Evolutionary conservation across 2,797 vertebrate species (phyloP).

Genomic region (Chrysocyon brachyurus): DNA sequence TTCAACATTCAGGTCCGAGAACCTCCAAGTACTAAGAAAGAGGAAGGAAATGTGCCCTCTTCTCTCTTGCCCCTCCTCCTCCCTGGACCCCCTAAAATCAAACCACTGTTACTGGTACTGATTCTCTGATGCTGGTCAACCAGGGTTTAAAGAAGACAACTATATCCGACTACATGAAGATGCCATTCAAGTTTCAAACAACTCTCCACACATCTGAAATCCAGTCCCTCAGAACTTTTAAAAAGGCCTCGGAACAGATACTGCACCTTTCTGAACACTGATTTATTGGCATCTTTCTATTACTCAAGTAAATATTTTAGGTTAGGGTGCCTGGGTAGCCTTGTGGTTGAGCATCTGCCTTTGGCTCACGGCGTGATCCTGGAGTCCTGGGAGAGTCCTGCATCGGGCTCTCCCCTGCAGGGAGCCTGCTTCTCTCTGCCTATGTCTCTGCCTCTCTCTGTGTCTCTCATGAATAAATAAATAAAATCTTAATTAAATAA

Average conservation of each 20-base stretch:
- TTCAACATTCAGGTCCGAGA: conserved; percentile 65
- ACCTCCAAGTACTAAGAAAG: conserved; percentile 63
- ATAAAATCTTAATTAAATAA: background rate
- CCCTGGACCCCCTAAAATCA: background rate
- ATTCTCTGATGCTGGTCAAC: background rate
- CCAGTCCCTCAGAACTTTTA: background rate
- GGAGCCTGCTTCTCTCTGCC: too few species aligned
- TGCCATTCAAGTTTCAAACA: background rate
- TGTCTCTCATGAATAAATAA: too few species aligned
- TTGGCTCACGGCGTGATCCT: too few species aligned
- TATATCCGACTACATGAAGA: background rate
- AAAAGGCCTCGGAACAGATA: background rate
- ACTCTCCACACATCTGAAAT: background rate
- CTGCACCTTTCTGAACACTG: background rate
- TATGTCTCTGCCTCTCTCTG: too few species aligned
- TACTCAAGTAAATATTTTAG: background rate
- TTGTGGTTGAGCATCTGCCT: too few species aligned
- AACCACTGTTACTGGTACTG: background rate
- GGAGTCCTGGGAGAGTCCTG: too few species aligned
- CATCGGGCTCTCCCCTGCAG: too few species aligned
- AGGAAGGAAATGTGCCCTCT: conserved; percentile 75
- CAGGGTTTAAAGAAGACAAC: background rate
- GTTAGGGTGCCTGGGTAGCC: background rate
- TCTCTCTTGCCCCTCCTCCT: background rate
- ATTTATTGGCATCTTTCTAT: background rate